Base-by-base conservation (phyloP, 2,888 invertebrate species). In the Xylophagus ater region DNA sequence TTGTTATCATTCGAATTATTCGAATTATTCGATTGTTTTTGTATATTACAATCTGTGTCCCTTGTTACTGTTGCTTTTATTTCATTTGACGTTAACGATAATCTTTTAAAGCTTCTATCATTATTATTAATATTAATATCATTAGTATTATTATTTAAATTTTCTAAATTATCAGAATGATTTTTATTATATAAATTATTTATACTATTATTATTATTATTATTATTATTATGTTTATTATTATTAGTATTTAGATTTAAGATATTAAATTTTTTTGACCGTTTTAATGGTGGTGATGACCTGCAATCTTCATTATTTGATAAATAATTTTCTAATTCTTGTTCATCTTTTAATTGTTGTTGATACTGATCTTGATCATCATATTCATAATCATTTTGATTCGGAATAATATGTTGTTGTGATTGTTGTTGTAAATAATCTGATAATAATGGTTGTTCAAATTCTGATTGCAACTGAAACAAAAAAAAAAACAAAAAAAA, bases 241-340 rank as follows among this genome's bases (percentile, higher is more conserved):
- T 40, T 46, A 13, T 46, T 48, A 36, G 34, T 45, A 28, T 45
- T 46, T 38, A 38, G 30, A 28, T 37, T 31, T 25, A 31, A 34
- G 14, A 42, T 44, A 29, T 33, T 41, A 30, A 34, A 34, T 25
- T 37, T 39, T 42, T 49, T 49, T n/a, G 50, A 49, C 26, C 49
- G 49, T 47, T 50, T 51, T 34, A 46, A 41, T 41, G 51, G 51
- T 37, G 49, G 49, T 35, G 49, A 49, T 19, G 47, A 39, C 30
- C 40, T 39, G 33, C 41, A 44, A 14, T 51, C 49, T 20, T 49
- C 49, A 19, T 25, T 15, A n/a, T n/a, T n/a, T n/a, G n/a, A n/a
- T n/a, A n/a, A n/a, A n/a, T n/a, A n/a, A n/a, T n/a, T n/a, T n/a
- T n/a, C n/a, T n/a, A n/a, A n/a, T n/a, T n/a, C 25, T 9, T 37